Conservation (phyloP, 2,797 vertebrate species). For the Lagorchestes hirsutus region DNA sequence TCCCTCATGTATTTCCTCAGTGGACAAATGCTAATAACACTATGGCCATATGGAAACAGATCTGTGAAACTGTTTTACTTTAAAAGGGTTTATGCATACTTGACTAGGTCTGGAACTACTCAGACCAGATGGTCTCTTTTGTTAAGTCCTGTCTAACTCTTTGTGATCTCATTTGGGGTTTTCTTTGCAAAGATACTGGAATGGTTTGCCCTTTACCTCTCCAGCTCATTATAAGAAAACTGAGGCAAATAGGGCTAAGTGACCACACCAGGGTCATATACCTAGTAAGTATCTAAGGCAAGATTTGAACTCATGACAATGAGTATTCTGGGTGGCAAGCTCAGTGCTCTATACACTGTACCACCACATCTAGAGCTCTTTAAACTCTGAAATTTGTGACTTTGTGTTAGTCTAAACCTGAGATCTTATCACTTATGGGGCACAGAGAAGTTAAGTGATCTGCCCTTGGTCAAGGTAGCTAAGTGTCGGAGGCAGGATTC, state of each 20-base stretch:
- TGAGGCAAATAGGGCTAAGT: background rate
- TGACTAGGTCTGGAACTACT: background rate
- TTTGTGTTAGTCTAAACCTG: background rate
- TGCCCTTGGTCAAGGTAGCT: background rate
- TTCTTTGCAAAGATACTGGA: background rate
- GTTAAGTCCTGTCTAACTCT: background rate
- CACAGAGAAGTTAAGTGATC: background rate
- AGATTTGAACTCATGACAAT: background rate
- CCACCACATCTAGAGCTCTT: background rate
- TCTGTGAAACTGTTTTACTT: background rate
- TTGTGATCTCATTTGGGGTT: background rate
- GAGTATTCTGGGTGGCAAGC: background rate
- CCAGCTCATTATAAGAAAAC: background rate
- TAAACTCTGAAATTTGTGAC: background rate
- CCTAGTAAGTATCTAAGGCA: background rate
- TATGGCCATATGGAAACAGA: background rate
- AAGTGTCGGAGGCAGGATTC: background rate
- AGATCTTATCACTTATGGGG: background rate
- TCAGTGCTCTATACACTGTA: background rate
- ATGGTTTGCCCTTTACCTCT: background rate
- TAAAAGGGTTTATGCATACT: background rate
- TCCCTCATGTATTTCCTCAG: background rate
- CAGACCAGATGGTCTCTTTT: background rate
- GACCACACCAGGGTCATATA: background rate
- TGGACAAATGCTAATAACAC: background rate